Evolutionary conservation across 2,888 invertebrate genomes (phyloP), one percentile per base, ranked within the genome.

Genomic region (Aphodius sticticus): DNA sequence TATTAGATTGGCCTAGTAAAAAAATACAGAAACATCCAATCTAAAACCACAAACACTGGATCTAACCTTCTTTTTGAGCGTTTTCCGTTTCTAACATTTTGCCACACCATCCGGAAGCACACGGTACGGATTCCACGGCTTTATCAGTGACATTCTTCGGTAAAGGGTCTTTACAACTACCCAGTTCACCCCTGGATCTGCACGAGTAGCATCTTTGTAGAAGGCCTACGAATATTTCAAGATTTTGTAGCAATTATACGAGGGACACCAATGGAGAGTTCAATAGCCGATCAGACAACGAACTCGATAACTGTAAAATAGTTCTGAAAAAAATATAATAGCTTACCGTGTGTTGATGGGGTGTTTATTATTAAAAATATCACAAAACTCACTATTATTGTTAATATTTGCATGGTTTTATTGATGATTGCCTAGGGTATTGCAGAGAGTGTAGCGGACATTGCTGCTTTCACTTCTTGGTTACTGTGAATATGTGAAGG

Each of bases 41-140:
- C 6, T n/a, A 26, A 74, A 35, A 26, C 26, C n/a, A 6, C 35
- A n/a, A 35, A 74, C 74, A n/a, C 37, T n/a, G 12, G 35, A 71
- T 84, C 84, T 88, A 89, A 95, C 96, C 96, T 87, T 94, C 93
- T 87, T 95, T 94, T 83, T 94, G 92, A 76, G 94, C 91, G 84
- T 94, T 94, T 83, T 94, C 94, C 80, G 95, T 94, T 88, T 97
- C 97, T 69, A 96, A 92, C 77, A 96, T 94, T 91, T 97, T 97
- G 35, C 95, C 96, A 86, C 97, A 97, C 97, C 97, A 97, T 69
- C 97, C 97, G 0, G 96, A 96, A 0, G 96, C 95, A 85, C 97
- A 97, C 0, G 96, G 95, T 12, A 94, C 92, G 0, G 94, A 93
- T 85, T 94, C 92, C 0, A 97, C 92, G 0, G 96, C 96, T 53